Percentiles rank a stretch among this genome's conserved stretches.
phyloP scores from a whole-genome alignment of 2,888 invertebrate genomes.

The Deroplatys truncata region DNA sequence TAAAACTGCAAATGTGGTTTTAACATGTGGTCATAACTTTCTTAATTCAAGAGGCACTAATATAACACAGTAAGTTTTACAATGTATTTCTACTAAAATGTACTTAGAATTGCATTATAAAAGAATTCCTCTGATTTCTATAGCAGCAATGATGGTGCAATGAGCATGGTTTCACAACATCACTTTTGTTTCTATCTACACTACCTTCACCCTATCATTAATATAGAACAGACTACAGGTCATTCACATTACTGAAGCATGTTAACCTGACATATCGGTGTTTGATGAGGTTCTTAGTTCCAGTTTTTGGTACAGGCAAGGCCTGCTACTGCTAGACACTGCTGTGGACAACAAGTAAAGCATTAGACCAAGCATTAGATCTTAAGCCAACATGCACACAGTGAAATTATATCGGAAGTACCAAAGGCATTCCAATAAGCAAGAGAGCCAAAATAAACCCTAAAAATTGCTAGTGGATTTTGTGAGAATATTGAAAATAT shows the following conservation, averaged over 20 bases:
- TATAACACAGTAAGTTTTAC: no score
- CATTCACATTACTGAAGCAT: not conserved
- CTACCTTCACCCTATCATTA: not conserved
- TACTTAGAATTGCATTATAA: not conserved
- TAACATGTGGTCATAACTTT: no score
- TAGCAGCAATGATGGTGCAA: not conserved
- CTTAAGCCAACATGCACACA: not conserved
- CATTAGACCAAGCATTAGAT: not conserved
- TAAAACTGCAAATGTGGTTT: no score
- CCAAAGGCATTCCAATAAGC: not conserved
- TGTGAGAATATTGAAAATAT: no score
- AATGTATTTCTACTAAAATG: no score
- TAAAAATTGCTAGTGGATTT: not conserved
- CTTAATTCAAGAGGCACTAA: no score
- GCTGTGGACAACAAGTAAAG: slow-evolving; percentile 23
- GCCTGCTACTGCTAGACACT: slow-evolving; percentile 29
- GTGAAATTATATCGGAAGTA: not conserved
- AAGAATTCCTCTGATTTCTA: not conserved
- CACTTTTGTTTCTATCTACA: not conserved
- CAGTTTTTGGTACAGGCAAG: slow-evolving; percentile 29
- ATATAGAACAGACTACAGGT: not conserved
- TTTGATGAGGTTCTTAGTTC: slow-evolving; percentile 28
- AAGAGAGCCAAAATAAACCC: not conserved
- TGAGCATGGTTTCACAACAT: not conserved
- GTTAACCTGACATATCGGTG: slow-evolving; percentile 40